Percentiles rank a stretch among this genome's conserved stretches.
These are phyloP conservation scores for Xenus cinereus DNA, from an alignment of 2,113 vertebrate species.

Conservation along the genomic window DNA sequence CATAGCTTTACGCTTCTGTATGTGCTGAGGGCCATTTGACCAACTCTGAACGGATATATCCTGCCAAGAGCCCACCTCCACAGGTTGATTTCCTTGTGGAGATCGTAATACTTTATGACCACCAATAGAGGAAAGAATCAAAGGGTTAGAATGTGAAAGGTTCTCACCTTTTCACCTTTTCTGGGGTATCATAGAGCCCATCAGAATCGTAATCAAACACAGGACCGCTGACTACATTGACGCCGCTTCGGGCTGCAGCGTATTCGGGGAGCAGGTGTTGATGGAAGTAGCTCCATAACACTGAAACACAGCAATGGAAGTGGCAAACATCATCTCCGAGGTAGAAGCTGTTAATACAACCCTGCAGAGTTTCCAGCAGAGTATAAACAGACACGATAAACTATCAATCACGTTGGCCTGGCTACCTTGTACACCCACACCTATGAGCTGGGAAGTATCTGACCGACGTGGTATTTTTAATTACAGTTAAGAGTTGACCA, in stretches of 20 bases:
- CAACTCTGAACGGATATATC: neutral
- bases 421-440: neutral
- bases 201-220: constrained; percentile 90
- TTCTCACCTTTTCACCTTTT: constrained; percentile 75
- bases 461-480: neutral
- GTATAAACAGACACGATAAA: neutral
- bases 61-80: neutral
- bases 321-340: neutral
- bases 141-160: neutral
- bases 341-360: neutral
- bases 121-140: neutral
- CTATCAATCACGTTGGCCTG: neutral
- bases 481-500: neutral
- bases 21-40: neutral
- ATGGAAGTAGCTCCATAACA: constrained; percentile 86
- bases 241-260: constrained; percentile 75
- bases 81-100: neutral
- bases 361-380: neutral
- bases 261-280: constrained; percentile 76
- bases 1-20: neutral
- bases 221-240: constrained; percentile 91
- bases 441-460: neutral
- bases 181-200: constrained; percentile 79
- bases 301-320: constrained; percentile 67
- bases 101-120: neutral